Base-by-base conservation (phyloP, 2,888 invertebrate genomes). In the Seira musarum region DNA sequence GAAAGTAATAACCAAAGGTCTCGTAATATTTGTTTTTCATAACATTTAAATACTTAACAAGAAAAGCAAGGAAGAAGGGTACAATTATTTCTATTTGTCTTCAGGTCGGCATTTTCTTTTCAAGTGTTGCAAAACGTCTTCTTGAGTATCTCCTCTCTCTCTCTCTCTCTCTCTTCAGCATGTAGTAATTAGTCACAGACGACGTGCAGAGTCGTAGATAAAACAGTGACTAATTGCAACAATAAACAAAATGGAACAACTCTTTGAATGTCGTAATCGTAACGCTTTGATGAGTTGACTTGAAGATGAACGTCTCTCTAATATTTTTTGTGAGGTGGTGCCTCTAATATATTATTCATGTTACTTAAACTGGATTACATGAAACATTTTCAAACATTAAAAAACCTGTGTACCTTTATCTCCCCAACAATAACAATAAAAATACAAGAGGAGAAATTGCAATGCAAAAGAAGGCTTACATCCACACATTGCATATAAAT, bases 161-260 rank as follows among this genome's bases (percentile, higher is more conserved):
- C 30, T 30, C 74, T 70, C 60, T 74, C 69, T 75, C 80, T 80
- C 60, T 66, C 65, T 80, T 74, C 66, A 74, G 61, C 80, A 57
- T 75, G 74, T 74, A 74, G 80, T 80, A 80, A 80, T 80, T 80
- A 80, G 80, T 80, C 80, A 80, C 74, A 75, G 74, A 64, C 35
- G 80, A 80, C 80, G 80, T 80, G 80, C 70, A 80, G 74, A 80
- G 74, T 80, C 80, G 80, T 80, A 80, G 74, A 74, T 80, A 75
- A 80, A 74, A 80, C 80, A 80, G 80, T 80, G 80, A 80, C 80
- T 80, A 80, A 80, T 80, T 80, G 74, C 74, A 80, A 80, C 74
- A 80, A 80, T 80, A 80, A 80, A 80, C 80, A 80, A 80, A 80
- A 80, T 80, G 74, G 80, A 74, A 80, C 80, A 80, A 74, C 74